Evolutionary conservation across 2,888 invertebrate genomes (phyloP), one percentile per base, ranked within the genome.

Genomic region (Sinhomidia bicolor): DNA sequence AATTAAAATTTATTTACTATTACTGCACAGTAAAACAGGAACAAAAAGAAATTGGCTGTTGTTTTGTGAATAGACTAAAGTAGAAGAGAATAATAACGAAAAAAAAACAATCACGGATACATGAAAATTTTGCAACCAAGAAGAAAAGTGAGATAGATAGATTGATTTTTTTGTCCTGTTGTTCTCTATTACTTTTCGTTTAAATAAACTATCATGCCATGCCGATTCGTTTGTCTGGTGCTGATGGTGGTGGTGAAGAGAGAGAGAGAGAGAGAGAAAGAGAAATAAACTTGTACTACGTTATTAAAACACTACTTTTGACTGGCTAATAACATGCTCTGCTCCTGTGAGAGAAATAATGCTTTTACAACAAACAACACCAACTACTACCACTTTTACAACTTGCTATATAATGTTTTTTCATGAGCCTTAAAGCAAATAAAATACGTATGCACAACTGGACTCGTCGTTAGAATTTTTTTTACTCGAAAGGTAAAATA

Each of bases 241-340:
- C 7, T 3, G 36, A 5, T 5, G 36, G 36, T 36, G 36, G 36
- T 36, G 36, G 36, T 36, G 36, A 7, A 5, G 3, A 36, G 36
- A 7, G 47, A 14, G 12, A 47, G 60, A 1, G 26, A 62, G 62
- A 41, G 41, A 41, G 41, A 41, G 41, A 41, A 10, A 41, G 29
- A 29, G 5, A 29, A 62, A 5, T 23, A 62, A 12, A 36, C 68
- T 68, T 29, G 68, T 68, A 68, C 36, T 68, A 78, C 10, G 29
- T 71, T 71, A 65, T 71, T 76, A 76, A 76, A 76, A 76, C 76
- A 26, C 76, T 79, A 74, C 68, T 83, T 51, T 36, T 41, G 32
- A 57, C 32, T 57, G 57, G 47, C 57, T 80, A 80, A 86, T 86
- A 81, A 86, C 71, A 86, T 74, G 86, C 80, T 80, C 74, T 86